A percentile compares a stretch with the other conserved stretches of the same genome.
phyloP scores from a whole-genome alignment of 2,797 vertebrate species.

The Molossus alvarezi region DNA sequence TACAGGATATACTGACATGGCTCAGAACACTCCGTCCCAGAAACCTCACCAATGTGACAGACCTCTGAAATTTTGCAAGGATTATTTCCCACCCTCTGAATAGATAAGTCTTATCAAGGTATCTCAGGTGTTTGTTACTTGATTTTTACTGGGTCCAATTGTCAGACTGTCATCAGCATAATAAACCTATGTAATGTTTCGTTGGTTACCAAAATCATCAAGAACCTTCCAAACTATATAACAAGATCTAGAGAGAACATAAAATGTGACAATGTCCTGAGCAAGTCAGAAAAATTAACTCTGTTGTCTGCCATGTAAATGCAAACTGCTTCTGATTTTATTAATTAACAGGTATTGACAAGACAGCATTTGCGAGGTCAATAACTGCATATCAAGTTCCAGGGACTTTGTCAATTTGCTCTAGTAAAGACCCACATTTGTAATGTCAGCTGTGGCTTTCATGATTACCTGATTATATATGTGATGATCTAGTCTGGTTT shows the following conservation, averaged over 20 bases:
- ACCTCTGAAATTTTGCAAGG: neutral
- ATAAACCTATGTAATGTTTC: neutral
- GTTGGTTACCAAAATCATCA: neutral
- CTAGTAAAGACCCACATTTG: neutral
- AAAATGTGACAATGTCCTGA: neutral
- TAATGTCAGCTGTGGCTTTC: neutral
- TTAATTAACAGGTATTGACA: neutral
- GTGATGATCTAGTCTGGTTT: neutral
- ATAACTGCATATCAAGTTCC: neutral
- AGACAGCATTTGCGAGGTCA: neutral
- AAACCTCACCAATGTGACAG: neutral
- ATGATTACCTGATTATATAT: neutral
- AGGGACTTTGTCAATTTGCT: neutral
- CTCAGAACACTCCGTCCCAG: neutral
- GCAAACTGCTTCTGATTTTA: neutral
- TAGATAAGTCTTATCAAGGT: neutral
- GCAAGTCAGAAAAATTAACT: slow-evolving; percentile 9
- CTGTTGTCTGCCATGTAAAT: neutral
- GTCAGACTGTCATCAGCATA: neutral
- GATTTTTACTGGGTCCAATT: neutral
- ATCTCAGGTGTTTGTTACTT: neutral
- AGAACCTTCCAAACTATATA: neutral
- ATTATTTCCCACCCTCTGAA: neutral
- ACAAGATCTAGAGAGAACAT: neutral
- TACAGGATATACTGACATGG: neutral